Percentiles rank a stretch among this genome's conserved stretches.
These are phyloP conservation scores for Pseudopleuronectes americanus DNA, from an alignment of 2,797 vertebrate genomes.

Conservation along the genomic window DNA sequence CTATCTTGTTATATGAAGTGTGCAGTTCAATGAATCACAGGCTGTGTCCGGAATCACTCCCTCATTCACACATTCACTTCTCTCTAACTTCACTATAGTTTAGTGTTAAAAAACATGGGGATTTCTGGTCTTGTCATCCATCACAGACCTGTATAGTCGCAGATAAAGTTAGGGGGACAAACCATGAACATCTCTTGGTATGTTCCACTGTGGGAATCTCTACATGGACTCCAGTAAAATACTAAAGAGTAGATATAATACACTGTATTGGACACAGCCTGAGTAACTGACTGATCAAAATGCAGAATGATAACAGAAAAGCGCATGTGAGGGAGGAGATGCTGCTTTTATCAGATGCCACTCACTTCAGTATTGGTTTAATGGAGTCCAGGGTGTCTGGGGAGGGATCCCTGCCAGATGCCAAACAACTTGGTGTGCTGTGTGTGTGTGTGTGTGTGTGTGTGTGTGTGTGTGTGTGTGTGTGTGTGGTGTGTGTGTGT, in stretches of 20 bases:
- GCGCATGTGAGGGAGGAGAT: constrained; percentile 13
- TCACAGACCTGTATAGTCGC: no score
- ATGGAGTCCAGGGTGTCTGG: constrained; percentile 38
- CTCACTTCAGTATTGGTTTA: constrained; percentile 27
- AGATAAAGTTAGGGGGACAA: no score
- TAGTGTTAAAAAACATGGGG: no score
- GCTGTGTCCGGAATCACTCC: no score
- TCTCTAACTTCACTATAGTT: no score
- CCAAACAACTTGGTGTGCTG: constrained; percentile 7
- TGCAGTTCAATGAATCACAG: no score
- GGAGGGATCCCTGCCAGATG: constrained; percentile 33
- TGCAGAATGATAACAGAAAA: constrained; percentile 22
- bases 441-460: not conserved
- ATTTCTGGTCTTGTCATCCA: no score
- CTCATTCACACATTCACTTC: no score
- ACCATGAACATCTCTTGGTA: no score
- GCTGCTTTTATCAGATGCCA: constrained; percentile 52
- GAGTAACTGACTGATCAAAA: not conserved
- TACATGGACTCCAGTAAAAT: not conserved
- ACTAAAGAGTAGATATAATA: not conserved
- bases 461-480: not conserved
- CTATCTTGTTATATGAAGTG: no score
- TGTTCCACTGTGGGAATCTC: not conserved
- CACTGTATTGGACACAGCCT: not conserved
- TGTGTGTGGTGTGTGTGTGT: not conserved